Evolutionary conservation across 2,888 invertebrate species (phyloP).

Genomic region (Zonitis immaculata): DNA sequence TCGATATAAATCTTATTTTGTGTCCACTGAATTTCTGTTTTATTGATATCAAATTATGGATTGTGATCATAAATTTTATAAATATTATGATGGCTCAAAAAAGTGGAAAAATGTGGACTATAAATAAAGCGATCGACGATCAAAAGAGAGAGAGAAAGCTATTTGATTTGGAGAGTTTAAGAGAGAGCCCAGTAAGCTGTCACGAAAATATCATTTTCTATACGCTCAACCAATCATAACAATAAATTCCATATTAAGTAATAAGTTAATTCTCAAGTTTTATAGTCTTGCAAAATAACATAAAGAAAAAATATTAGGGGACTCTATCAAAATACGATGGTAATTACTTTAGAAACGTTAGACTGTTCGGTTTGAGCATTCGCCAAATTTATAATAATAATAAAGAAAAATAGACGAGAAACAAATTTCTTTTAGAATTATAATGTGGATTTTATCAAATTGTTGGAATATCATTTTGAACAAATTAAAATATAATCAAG

Average conservation of each 20-base stretch:
- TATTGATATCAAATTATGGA: not conserved
- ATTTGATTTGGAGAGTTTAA: slow-evolving; percentile 18
- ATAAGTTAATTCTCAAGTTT: not conserved
- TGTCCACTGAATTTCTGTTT: too few species aligned
- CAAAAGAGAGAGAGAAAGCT: slow-evolving; percentile 14
- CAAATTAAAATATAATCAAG: slow-evolving; percentile 18
- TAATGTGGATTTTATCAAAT: not conserved
- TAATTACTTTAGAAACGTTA: not conserved
- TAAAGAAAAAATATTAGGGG: too few species aligned
- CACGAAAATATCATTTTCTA: slow-evolving; percentile 17
- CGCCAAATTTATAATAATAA: not conserved
- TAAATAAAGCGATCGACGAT: slow-evolving; percentile 15
- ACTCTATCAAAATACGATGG: not conserved
- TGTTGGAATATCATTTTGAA: not conserved
- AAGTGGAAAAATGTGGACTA: slow-evolving; percentile 18
- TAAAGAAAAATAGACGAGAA: not conserved
- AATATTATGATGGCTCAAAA: slow-evolving; percentile 11
- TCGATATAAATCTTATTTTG: not conserved
- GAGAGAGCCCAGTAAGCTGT: slow-evolving; percentile 7
- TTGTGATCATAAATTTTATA: slow-evolving; percentile 9
- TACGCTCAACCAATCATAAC: not conserved
- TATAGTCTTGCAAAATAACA: not conserved
- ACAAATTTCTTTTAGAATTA: too few species aligned
- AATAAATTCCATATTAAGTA: not conserved
- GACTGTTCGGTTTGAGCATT: not conserved